A percentile compares a stretch with the other conserved stretches of the same genome.
Conservation (phyloP, 2,797 vertebrate genomes). For the Eupleurogrammus muticus region DNA sequence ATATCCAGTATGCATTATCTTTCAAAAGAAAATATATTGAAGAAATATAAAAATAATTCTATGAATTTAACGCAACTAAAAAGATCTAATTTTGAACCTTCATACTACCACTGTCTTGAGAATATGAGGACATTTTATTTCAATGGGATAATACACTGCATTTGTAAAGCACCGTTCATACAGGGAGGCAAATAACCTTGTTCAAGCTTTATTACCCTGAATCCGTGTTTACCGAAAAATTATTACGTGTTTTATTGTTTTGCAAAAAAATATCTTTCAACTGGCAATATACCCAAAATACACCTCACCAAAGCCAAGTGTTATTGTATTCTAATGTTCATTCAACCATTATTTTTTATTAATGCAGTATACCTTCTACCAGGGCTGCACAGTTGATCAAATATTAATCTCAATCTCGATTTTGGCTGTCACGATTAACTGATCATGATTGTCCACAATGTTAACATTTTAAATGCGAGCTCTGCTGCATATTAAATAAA, state of each 20-base stretch:
- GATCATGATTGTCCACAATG: too few species aligned
- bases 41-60: slow-evolving; percentile 14
- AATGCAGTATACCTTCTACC: background rate
- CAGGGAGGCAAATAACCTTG: background rate
- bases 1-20: slow-evolving; percentile 10
- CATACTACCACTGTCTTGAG: background rate
- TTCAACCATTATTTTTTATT: slow-evolving; percentile 9
- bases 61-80: slow-evolving; percentile 15
- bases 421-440: background rate
- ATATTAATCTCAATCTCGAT: too few species aligned
- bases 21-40: slow-evolving; percentile 25
- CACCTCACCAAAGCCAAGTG: background rate
- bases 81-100: slow-evolving; percentile 33
- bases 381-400: background rate
- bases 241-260: slow-evolving; percentile 1
- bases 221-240: slow-evolving; percentile 20
- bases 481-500: too few species aligned
- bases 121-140: slow-evolving; percentile 12
- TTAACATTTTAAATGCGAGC: too few species aligned
- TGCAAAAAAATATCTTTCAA: slow-evolving; percentile 8
- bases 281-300: background rate
- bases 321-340: background rate
- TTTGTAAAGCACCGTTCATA: too few species aligned
- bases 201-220: background rate
- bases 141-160: background rate